Percentiles rank a stretch among this genome's conserved stretches.
These are phyloP conservation scores for Anoplolepis gracilipes DNA, from an alignment of 1,140 invertebrate species.

Conservation along the genomic window DNA sequence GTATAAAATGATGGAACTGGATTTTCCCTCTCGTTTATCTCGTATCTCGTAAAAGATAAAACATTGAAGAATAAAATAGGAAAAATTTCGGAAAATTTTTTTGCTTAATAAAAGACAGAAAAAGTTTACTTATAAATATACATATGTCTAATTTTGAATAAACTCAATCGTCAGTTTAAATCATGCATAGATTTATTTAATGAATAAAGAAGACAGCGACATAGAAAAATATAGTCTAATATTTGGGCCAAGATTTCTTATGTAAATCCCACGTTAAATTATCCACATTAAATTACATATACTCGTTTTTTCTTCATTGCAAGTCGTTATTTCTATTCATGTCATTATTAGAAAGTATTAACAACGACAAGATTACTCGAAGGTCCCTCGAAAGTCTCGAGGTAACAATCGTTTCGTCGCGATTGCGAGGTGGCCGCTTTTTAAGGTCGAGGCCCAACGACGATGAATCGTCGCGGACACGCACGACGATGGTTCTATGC, in stretches of 20 bases:
- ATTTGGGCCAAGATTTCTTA: slow-evolving; percentile 17
- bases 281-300: too few relatives aligned
- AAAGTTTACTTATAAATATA: background rate
- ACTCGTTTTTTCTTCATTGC: slow-evolving; percentile 34
- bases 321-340: slow-evolving; percentile 36
- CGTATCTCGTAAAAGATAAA: background rate
- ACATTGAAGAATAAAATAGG: background rate
- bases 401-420: slow-evolving; percentile 46
- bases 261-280: background rate
- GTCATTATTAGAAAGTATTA: slow-evolving; percentile 22
- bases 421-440: slow-evolving; percentile 57
- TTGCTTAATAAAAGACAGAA: background rate
- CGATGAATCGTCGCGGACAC: slow-evolving; percentile 35
- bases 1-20: background rate
- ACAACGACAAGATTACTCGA: slow-evolving; percentile 10
- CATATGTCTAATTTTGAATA: background rate
- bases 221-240: background rate
- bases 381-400: slow-evolving; percentile 54
- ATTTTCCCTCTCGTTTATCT: background rate
- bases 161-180: background rate
- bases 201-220: background rate
- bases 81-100: background rate
- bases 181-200: background rate
- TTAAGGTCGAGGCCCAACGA: slow-evolving; percentile 66
- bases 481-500: slow-evolving; percentile 14